Evolutionary conservation across 2,797 vertebrate genomes (phyloP).

Genomic region (Enteromius paludinosus): DNA sequence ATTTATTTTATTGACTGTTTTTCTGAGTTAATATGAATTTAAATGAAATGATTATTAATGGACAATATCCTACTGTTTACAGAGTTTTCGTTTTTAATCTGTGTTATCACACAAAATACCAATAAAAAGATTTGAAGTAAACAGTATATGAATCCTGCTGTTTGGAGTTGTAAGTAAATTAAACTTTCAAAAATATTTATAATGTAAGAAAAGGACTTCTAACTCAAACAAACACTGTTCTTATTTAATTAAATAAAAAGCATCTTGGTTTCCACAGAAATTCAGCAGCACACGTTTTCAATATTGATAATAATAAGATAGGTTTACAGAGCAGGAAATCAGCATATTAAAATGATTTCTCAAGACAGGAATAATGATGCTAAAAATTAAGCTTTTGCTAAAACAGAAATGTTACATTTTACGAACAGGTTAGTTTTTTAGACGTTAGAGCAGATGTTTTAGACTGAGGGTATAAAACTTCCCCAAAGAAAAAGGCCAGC

Average conservation of each 20-base stretch:
- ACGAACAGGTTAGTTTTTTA: too few relatives aligned
- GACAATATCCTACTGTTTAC: neutral
- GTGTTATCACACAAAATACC: neutral
- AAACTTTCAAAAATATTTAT: neutral
- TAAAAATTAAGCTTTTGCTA: neutral
- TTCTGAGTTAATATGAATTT: neutral
- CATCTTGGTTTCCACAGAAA: neutral
- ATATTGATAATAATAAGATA: neutral
- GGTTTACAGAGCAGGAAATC: neutral
- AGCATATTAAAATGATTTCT: neutral
- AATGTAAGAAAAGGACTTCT: neutral
- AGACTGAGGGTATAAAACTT: neutral
- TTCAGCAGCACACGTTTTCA: neutral
- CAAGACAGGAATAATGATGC: neutral
- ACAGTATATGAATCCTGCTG: neutral
- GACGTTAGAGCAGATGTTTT: neutral
- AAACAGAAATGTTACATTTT: neutral
- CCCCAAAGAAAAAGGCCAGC: conserved; percentile 3
- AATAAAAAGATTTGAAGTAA: neutral
- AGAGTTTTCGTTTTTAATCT: neutral
- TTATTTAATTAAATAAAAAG: neutral
- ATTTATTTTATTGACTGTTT: too few relatives aligned
- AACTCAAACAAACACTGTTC: neutral
- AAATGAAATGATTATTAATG: neutral
- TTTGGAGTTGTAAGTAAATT: neutral